Base-by-base conservation (phyloP, 37 sponge, comb jelly and placozoan species). In the Dysidea cf. avara region DNA sequence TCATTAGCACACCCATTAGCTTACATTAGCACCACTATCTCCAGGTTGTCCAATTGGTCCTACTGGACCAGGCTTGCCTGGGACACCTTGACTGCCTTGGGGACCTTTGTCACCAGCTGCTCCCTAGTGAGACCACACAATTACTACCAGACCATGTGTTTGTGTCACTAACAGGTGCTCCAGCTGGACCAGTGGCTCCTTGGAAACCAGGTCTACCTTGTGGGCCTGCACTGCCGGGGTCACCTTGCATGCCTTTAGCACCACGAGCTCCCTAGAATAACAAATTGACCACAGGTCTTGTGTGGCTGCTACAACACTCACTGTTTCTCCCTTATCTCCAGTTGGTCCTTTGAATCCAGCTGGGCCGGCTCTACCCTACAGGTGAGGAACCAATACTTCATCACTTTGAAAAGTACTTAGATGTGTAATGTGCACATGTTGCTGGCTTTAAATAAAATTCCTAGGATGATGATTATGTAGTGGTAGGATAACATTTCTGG, bases 291-390 rank as follows among this genome's bases (percentile, higher is more conserved):
- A n/a, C n/a, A n/a, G n/a, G n/a, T n/a, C n/a, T n/a, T n/a, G 2
- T 9, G 1, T 2, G 2, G 2, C 13, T 63, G 66, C 77, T 71
- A 40, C 24, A n/a, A 32, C 4, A 60, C 53, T 61, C 49, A 82
- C 83, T 53, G 22, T 48, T 26, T 56, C 28, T 60, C 86, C 86
- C 48, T 86, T 79, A 53, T 68, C 81, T 7, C 86, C 86, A 12
- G 62, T 52, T 3, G 75, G 80, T 22, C 80, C 80, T 40, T 79
- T 69, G 59, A 79, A 79, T 2, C 80, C 80, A 32, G 62, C 38
- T 33, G 53, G 71, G 22, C 80, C 80, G 35, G n/a, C n/a, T n/a
- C n/a, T n/a, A n/a, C n/a, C n/a, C n/a, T n/a, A n/a, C n/a, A n/a
- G n/a, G n/a, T n/a, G n/a, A n/a, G n/a, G n/a, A n/a, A n/a, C n/a